Conservation (phyloP, 2,888 invertebrate species). For the Tipula confusa region DNA sequence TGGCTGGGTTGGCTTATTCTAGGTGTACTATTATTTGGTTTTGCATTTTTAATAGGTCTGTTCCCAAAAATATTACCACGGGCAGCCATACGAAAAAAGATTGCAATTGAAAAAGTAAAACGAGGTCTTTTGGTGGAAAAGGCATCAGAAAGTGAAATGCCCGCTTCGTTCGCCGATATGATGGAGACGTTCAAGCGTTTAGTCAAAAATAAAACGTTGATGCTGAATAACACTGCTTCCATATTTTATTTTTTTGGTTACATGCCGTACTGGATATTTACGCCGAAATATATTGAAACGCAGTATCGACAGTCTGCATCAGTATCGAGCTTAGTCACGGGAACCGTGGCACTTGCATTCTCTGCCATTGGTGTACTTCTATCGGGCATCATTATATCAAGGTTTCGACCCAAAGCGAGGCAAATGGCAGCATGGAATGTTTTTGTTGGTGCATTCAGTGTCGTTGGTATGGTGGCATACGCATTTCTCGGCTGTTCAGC, state of each 20-base stretch:
- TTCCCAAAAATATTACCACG: conserved; percentile 67
- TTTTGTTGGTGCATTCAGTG: conserved; percentile 58
- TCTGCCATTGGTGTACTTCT: conserved; percentile 65
- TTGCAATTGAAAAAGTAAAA: conserved; percentile 39
- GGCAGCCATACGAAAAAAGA: conserved; percentile 53
- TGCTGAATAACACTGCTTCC: conserved; percentile 68
- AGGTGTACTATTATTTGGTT: conserved; percentile 55
- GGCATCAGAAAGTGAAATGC: conserved; percentile 43
- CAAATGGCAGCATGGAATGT: conserved; percentile 68
- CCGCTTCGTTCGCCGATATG: conserved; percentile 57
- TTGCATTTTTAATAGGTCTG: conserved; percentile 58
- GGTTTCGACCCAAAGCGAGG: conserved; percentile 61
- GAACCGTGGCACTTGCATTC: conserved; percentile 64
- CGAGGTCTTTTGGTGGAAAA: conserved; percentile 37
- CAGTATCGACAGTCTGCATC: conserved; percentile 74
- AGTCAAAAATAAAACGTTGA: conserved; percentile 61
- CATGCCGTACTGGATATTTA: conserved; percentile 73
- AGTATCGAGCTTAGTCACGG: conserved; percentile 67
- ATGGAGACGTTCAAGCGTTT: conserved; percentile 59
- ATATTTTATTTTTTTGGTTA: conserved; percentile 69
- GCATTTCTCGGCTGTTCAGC: conserved; percentile 63
- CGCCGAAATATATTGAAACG: conserved; percentile 79
- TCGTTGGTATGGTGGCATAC: conserved; percentile 60
- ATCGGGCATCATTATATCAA: conserved; percentile 62
- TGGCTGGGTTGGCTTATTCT: conserved; percentile 71